phyloP scores from a whole-genome alignment of 1,140 invertebrate genomes.

The Drosophila triauraria region DNA sequence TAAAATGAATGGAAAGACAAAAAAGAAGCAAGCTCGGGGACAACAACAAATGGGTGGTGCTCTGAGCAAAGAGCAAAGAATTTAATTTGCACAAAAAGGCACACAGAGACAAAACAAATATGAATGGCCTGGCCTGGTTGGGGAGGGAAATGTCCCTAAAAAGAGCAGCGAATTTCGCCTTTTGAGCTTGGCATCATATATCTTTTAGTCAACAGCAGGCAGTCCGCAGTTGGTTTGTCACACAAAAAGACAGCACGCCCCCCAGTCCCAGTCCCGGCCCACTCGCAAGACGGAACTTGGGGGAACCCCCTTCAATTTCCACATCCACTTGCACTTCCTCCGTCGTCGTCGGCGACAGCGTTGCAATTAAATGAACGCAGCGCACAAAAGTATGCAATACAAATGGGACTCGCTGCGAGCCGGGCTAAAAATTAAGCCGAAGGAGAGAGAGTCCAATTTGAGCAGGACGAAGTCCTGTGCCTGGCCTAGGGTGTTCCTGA shows the following conservation, averaged over 20 bases:
- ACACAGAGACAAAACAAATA: conserved; percentile 44
- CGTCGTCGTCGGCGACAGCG: conserved; percentile 37
- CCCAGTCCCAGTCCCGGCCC: neutral
- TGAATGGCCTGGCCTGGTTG: neutral
- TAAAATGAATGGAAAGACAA: conserved; percentile 25
- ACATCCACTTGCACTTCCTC: neutral
- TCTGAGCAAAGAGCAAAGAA: conserved; percentile 49
- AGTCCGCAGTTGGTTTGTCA: conserved; percentile 50
- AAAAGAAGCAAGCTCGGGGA: neutral
- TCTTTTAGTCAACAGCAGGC: conserved; percentile 56
- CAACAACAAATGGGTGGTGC: conserved; percentile 34
- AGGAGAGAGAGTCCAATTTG: conserved; percentile 21
- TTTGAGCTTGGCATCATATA: conserved; percentile 54
- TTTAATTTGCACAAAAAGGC: conserved; percentile 54
- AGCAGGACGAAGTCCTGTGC: neutral
- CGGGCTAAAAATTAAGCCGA: conserved; percentile 44
- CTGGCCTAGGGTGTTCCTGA: conserved; percentile 4
- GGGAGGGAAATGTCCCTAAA: conserved; percentile 26
- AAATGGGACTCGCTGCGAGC: conserved; percentile 49
- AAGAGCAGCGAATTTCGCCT: conserved; percentile 49
- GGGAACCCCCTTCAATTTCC: conserved; percentile 9
- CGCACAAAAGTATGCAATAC: conserved; percentile 58
- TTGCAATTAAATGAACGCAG: conserved; percentile 76
- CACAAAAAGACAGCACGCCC: conserved; percentile 47
- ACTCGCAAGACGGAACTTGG: conserved; percentile 6